Evolutionary conservation across 1,140 invertebrate species (phyloP), one percentile per base, ranked within the genome.

Genomic region (Ceratina japonica): DNA sequence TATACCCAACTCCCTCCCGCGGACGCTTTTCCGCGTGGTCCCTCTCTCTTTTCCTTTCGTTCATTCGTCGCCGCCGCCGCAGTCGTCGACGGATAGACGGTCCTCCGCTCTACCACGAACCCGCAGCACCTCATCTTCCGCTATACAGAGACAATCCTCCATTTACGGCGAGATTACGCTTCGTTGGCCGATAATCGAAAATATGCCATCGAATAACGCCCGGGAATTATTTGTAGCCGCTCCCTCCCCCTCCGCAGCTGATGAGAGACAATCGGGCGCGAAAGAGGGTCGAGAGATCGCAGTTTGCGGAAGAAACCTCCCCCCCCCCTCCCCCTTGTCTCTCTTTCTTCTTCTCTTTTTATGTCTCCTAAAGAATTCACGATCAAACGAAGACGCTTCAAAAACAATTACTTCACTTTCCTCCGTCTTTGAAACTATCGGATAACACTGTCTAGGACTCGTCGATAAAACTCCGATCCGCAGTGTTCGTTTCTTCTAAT

Each of bases 131-230:
- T 90, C 89, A 86, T 90, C 88, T 90, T 81, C 83, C 82, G 81
- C 73, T 80, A 89, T 84, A 89, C 88, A 88, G 87, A 88, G 90
- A 91, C 89, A 91, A 90, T 91, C 85, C 91, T 88, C 88, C 90
- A 92, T 92, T 92, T 91, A 91, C 80, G 84, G 80, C 85, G 79
- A 88, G 89, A 92, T 92, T 92, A 92, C 90, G 89, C 91, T 92
- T 91, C 88, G 89, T 87, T 91, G 90, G 86, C 84, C 89, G 90
- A 91, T 91, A 90, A 92, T 92, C 91, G 91, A 92, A 91, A 91
- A 91, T 92, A 92, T 91, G 89, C 90, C 89, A 75, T 85, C 86
- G 87, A 90, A 89, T 90, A 90, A 90, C 89, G 89, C 84, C 85
- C 69, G 69, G 81, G 86, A 90, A 91, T 91, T 87, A 89, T 90